These are phyloP conservation scores for Drosophila pseudotalamancana DNA, from an alignment of 2,888 invertebrate species.

Conservation along the genomic window DNA sequence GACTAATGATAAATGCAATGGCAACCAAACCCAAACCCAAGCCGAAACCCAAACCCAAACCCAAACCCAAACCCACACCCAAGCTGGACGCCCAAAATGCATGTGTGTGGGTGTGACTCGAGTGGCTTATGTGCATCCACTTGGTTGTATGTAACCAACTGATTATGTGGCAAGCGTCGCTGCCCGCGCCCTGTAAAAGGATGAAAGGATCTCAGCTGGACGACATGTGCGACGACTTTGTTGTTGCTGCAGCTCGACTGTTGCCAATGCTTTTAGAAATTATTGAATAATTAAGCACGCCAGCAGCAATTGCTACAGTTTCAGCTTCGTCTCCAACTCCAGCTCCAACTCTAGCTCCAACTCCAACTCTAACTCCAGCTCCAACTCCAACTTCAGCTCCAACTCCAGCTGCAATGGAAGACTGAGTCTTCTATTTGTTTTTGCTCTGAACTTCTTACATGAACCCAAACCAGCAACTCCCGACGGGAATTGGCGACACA, in stretches of 20 bases:
- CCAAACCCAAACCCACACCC: conserved; percentile 37
- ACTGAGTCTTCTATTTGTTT: conserved; percentile 54
- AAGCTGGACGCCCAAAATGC: neutral
- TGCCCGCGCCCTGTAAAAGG: conserved; percentile 50
- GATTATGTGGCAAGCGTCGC: conserved; percentile 48
- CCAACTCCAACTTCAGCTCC: neutral
- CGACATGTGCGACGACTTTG: conserved; percentile 36
- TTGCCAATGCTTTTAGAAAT: conserved; percentile 81
- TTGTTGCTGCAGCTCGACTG: conserved; percentile 47
- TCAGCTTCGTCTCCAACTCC: conserved; percentile 60
- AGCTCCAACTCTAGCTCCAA: neutral
- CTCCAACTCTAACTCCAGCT: neutral
- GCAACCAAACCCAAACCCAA: conserved; percentile 6
- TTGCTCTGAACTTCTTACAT: conserved; percentile 75
- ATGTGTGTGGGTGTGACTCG: neutral
- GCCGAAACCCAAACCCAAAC: neutral
- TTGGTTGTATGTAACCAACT: conserved; percentile 66
- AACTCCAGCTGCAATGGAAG: conserved; percentile 28
- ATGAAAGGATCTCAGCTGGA: conserved; percentile 57
- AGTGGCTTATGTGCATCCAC: conserved; percentile 33
- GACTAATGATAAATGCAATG: conserved; percentile 71
- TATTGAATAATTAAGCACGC: conserved; percentile 83
- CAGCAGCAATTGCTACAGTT: no score
- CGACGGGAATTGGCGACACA: conserved; percentile 63
- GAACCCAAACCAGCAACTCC: conserved; percentile 35